Base-by-base conservation (phyloP, 2,797 vertebrate species). In the Percopsis omiscomaycus region DNA sequence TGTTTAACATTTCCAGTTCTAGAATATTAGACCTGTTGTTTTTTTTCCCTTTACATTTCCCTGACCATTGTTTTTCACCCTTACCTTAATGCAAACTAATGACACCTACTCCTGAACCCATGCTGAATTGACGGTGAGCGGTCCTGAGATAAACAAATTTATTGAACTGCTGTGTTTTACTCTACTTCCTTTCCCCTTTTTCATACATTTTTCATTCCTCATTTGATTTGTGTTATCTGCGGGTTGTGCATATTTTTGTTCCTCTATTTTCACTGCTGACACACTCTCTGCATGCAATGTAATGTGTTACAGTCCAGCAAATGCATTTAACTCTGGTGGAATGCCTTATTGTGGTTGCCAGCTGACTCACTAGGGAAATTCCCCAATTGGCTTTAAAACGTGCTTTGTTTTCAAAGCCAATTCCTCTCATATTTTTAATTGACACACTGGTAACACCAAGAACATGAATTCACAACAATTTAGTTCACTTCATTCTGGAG, bases 71-170 rank as follows among this genome's bases (percentile, higher is more conserved):
- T 45, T 76, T 55, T 78, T 59, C 67, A 52, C 55, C 59, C 73
- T 77, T 75, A 76, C 55, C 57, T 77, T 75, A 81, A 78, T 77
- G 84, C 84, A 83, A 70, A 83, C 86, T 86, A 85, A 70, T 76
- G 80, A 76, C 77, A 73, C 80, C 83, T 87, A 86, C 88, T 83
- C 78, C 80, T 72, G 66, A 74, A 81, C 78, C 71, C 89, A 82
- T 74, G 84, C 80, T 59, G 88, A 83, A 80, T 13, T 60, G 67
- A 92, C 55, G 93, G 92, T 93, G 92, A 92, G 90, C 77, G 78
- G 64, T 29, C 59, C 66, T n/a, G 10, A 69, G 53, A 22, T 66
- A 65, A 69, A 62, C 27, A 45, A 57, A 13, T 70, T 63, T 29
- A 29, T 71, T 37, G 28, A 57, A 30, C 62, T 71, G 15, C 54